Percentiles rank a stretch among this genome's conserved stretches.
Evolutionary conservation across 2,797 vertebrate species (phyloP).

Genomic region (Lagocephalus sceleratus): DNA sequence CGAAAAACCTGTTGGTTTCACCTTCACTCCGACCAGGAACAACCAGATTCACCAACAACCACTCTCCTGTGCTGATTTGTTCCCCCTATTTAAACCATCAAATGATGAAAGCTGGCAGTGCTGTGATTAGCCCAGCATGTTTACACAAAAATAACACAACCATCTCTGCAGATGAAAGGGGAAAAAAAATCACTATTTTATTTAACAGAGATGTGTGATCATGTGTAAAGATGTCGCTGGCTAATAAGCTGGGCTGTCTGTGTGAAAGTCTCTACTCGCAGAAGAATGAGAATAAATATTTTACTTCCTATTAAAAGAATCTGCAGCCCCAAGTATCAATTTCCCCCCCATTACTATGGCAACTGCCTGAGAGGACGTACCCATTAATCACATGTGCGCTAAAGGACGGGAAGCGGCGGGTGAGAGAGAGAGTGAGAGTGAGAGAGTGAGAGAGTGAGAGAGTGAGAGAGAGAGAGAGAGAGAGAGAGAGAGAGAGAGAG

Average conservation of each 20-base stretch:
- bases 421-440: conserved; percentile 16
- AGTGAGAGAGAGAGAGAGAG: conserved; percentile 16
- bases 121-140: no score
- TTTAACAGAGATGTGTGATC: conserved; percentile 3
- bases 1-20: no score
- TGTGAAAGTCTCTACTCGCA: conserved; percentile 42
- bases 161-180: no score
- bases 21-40: no score
- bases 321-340: conserved; percentile 41
- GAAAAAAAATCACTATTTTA: no score
- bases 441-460: conserved; percentile 17
- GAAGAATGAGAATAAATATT: conserved; percentile 58
- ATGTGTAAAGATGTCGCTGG: conserved; percentile 1
- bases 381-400: conserved; percentile 69
- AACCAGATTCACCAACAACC: no score
- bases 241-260: conserved; percentile 27
- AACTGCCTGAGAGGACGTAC: conserved; percentile 60
- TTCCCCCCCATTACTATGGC: conserved; percentile 53
- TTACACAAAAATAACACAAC: no score
- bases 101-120: no score
- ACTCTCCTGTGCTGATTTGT: no score
- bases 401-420: conserved; percentile 39
- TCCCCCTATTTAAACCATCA: no score
- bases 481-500: conserved; percentile 18
- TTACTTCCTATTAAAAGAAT: conserved; percentile 34